Evolutionary conservation across 2,113 vertebrate genomes (phyloP), one percentile per base, ranked within the genome.

Genomic region (Ramphastos sulfuratus): DNA sequence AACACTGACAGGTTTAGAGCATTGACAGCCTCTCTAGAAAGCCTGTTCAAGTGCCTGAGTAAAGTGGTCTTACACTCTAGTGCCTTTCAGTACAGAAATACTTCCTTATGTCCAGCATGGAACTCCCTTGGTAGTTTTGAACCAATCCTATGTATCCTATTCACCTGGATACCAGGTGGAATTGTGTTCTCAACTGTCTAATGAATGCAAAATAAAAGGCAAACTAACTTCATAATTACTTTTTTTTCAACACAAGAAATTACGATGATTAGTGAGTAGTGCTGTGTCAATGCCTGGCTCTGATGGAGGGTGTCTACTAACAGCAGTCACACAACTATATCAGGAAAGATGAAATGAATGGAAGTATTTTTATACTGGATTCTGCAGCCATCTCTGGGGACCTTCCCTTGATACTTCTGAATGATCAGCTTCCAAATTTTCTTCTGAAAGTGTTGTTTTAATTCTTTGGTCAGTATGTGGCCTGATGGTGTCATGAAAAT

Each of bases 131-230:
- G 12, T 0, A 87, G 20, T 42, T 67, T 19, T 48, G 71, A 55
- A 6, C 37, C 30, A 25, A 12, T 65, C 7, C 30, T 12, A 8
- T 0, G 1, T 1, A 2, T 16, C 39, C 21, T 52, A 2, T 17
- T 20, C 2, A 52, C 50, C 48, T 25, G 20, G 23, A 28, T 20
- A 11, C 33, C 20, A 24, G 15, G 6, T 4, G 66, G 21, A 69
- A 42, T 4, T 18, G 4, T 20, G 23, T 74, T 25, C 60, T 75
- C 73, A 82, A 0, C 11, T 85, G 19, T 52, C 28, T 64, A 20
- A 85, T 79, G 50, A 75, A 69, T 1, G 10, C 14, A 69, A 84
- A 88, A 33, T 50, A 70, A 79, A 84, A 28, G 28, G 72, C 17
- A 79, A 35, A 20, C 27, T 52, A 5, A 52, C 59, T 37, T 52